These are phyloP conservation scores for Forbesichthys papilliferus DNA, from an alignment of 2,113 vertebrate genomes.

Conservation along the genomic window DNA sequence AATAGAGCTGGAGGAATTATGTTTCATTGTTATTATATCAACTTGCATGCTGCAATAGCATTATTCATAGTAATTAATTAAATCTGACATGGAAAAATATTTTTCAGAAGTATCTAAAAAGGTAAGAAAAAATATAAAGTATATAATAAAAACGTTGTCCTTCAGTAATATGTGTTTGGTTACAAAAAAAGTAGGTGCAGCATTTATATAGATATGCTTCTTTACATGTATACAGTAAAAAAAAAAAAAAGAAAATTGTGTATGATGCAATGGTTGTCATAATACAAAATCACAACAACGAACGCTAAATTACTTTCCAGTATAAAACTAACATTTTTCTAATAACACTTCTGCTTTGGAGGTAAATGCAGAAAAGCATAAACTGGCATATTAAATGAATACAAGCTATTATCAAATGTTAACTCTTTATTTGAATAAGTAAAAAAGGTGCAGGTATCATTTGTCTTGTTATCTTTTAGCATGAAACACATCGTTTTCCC, in stretches of 20 bases:
- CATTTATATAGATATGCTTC: neutral
- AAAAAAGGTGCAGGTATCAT: conserved; percentile 82
- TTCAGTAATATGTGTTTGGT: no score
- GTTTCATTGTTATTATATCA: conserved; percentile 79
- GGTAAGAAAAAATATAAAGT: conserved; percentile 24
- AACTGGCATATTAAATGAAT: conserved; percentile 34
- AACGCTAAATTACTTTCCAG: no score
- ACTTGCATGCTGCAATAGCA: conserved; percentile 58
- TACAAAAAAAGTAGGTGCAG: neutral
- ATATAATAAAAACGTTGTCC: neutral
- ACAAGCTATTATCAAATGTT: conserved; percentile 78
- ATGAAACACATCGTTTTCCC: conserved; percentile 67
- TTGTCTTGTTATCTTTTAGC: conserved; percentile 66
- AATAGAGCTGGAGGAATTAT: conserved; percentile 75
- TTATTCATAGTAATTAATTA: conserved; percentile 61
- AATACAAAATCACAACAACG: no score
- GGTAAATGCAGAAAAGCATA: neutral
- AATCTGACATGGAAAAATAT: conserved; percentile 61
- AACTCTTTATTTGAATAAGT: conserved; percentile 85
- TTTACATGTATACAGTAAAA: no score
- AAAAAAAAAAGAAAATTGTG: no score
- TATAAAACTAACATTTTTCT: no score
- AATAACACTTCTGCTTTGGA: no score
- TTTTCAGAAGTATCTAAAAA: conserved; percentile 57
- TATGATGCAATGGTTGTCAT: no score